Conservation (phyloP, 2,888 invertebrate species). For the Drosophila pegasa region DNA sequence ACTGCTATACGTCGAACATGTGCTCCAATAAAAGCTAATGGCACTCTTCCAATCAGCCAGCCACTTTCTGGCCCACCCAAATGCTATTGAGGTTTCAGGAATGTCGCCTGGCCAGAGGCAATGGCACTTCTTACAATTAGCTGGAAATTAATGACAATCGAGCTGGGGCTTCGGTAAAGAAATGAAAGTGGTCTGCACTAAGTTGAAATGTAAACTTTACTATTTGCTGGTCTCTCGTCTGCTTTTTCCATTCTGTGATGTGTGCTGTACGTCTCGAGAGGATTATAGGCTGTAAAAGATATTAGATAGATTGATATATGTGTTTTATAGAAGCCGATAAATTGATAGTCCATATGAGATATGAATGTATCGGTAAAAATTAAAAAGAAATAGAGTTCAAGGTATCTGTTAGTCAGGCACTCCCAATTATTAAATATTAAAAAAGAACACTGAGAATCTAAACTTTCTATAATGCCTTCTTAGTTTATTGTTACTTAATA, state of each 20-base stretch:
- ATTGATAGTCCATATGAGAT: not conserved
- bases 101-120: slow-evolving; percentile 5
- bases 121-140: slow-evolving; percentile 55
- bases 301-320: not conserved
- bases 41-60: slow-evolving; percentile 50
- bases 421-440: no score
- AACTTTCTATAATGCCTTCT: no score
- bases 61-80: slow-evolving; percentile 43
- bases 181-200: slow-evolving; percentile 8
- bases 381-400: no score
- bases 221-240: not conserved
- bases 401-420: no score
- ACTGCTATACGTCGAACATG: slow-evolving; percentile 34
- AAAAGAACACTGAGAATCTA: no score
- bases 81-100: slow-evolving; percentile 28
- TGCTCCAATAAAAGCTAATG: slow-evolving; percentile 65
- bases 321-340: no score
- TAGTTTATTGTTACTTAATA: no score
- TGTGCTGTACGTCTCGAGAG: not conserved
- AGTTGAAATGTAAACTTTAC: slow-evolving; percentile 6
- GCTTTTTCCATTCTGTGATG: not conserved
- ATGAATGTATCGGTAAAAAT: no score
- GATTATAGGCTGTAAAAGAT: not conserved
- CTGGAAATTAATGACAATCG: slow-evolving; percentile 50
- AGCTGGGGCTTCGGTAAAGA: slow-evolving; percentile 4